Percentiles rank a stretch among this genome's conserved stretches.
phyloP scores from a whole-genome alignment of 2,113 vertebrate genomes.

The Poecilia latipinna region DNA sequence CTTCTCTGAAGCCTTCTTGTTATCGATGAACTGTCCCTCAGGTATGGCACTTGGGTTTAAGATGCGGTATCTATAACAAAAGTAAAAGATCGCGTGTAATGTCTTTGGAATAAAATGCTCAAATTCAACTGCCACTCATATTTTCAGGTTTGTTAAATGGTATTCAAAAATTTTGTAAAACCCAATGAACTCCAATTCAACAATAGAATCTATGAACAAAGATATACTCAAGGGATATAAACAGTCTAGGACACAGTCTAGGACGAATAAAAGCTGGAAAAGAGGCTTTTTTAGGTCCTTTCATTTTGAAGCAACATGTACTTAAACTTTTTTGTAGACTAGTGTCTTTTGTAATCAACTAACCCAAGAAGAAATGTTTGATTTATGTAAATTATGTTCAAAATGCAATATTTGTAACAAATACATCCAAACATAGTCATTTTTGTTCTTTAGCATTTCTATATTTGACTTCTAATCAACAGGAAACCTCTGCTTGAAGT shows the following conservation, averaged over 20 bases:
- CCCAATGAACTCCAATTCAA: neutral
- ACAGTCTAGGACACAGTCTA: neutral
- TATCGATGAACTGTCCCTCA: slow-evolving; percentile 70
- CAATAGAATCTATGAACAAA: neutral
- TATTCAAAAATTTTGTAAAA: neutral
- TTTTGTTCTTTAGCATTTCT: neutral
- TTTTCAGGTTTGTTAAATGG: neutral
- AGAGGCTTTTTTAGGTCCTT: neutral
- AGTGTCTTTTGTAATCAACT: neutral
- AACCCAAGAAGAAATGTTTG: neutral
- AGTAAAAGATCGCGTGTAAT: neutral
- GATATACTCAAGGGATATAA: neutral
- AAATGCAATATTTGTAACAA: neutral
- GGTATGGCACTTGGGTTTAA: slow-evolving; percentile 52
- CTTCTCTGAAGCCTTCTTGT: slow-evolving; percentile 56
- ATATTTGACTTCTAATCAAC: neutral
- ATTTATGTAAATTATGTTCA: neutral
- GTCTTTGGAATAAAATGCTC: neutral
- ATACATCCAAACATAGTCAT: neutral
- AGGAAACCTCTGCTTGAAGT: slow-evolving; percentile 86
- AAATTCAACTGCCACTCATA: neutral
- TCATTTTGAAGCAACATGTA: neutral
- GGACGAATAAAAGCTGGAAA: neutral
- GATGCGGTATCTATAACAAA: slow-evolving; percentile 67
- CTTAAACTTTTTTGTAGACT: neutral